Conservation (phyloP, 2,888 invertebrate species). For the Trichogramma evanescens region DNA sequence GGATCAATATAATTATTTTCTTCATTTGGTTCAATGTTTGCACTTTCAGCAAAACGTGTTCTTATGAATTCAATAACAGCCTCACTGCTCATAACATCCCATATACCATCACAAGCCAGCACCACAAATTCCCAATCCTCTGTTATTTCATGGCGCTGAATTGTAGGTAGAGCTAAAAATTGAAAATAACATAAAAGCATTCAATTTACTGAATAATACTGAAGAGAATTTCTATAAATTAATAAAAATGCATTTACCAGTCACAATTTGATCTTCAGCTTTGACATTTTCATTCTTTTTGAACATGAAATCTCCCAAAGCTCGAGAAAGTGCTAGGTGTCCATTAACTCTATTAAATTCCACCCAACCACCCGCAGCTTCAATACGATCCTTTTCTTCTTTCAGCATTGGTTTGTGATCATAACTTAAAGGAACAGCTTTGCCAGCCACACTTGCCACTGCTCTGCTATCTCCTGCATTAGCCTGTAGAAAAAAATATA, state of each 20-base stretch:
- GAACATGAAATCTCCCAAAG: constrained; percentile 94
- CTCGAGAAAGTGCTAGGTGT: constrained; percentile 89
- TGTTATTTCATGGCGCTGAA: constrained; percentile 70
- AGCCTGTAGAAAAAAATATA: constrained; percentile 50
- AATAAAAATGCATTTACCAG: constrained; percentile 58
- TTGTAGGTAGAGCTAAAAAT: constrained; percentile 82
- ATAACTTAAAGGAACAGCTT: constrained; percentile 62
- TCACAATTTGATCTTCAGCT: constrained; percentile 93
- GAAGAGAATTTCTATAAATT: background rate
- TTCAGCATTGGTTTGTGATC: constrained; percentile 96
- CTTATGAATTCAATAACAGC: constrained; percentile 90
- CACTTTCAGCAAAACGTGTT: constrained; percentile 55
- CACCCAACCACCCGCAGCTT: constrained; percentile 94
- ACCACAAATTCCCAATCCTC: constrained; percentile 95
- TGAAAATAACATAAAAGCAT: background rate
- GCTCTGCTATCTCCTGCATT: constrained; percentile 97
- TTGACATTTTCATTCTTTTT: constrained; percentile 81
- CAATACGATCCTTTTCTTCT: constrained; percentile 79
- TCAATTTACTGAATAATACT: background rate
- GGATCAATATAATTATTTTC: constrained; percentile 74
- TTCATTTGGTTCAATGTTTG: constrained; percentile 25
- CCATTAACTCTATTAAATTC: constrained; percentile 98
- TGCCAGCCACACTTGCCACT: constrained; percentile 79
- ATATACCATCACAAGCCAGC: constrained; percentile 97
- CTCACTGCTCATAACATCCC: constrained; percentile 95